These are phyloP conservation scores for Petrocephalus microphthalmus DNA, from an alignment of 2,113 vertebrate species.

Conservation along the genomic window DNA sequence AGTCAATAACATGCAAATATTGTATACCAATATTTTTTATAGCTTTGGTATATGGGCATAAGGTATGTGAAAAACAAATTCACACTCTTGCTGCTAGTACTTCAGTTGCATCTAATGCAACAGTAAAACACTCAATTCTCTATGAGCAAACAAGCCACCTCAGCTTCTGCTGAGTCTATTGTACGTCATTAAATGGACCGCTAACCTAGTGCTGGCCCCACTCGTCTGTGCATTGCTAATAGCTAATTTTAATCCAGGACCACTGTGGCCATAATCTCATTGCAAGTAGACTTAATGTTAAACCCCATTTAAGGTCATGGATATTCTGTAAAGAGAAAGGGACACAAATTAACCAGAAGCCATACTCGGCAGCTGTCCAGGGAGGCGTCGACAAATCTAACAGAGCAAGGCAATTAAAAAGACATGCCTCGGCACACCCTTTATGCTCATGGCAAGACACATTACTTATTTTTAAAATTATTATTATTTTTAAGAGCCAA, in stretches of 20 bases:
- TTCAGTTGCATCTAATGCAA: background rate
- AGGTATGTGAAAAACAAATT: background rate
- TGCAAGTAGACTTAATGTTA: constrained; percentile 51
- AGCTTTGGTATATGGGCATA: background rate
- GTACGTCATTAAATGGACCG: constrained; percentile 34
- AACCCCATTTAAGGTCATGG: constrained; percentile 53
- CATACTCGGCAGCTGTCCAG: constrained; percentile 38
- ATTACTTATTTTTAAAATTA: background rate
- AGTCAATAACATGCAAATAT: background rate
- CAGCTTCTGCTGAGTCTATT: background rate
- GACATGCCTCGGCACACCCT: constrained; percentile 50
- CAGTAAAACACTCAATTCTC: background rate
- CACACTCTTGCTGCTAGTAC: background rate
- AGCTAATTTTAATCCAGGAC: constrained; percentile 41
- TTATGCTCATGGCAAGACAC: constrained; percentile 30
- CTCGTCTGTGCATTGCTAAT: constrained; percentile 40
- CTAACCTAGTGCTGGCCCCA: constrained; percentile 17
- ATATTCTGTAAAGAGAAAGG: constrained; percentile 43
- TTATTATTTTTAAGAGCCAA: background rate
- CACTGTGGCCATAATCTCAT: constrained; percentile 46
- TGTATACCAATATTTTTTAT: background rate
- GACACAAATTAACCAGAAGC: constrained; percentile 36
- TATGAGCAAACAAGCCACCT: background rate
- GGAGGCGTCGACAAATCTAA: constrained; percentile 43
- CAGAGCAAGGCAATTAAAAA: constrained; percentile 56